These are phyloP conservation scores for Melitaea cinxia DNA, from an alignment of 1,140 invertebrate species.

Conservation along the genomic window DNA sequence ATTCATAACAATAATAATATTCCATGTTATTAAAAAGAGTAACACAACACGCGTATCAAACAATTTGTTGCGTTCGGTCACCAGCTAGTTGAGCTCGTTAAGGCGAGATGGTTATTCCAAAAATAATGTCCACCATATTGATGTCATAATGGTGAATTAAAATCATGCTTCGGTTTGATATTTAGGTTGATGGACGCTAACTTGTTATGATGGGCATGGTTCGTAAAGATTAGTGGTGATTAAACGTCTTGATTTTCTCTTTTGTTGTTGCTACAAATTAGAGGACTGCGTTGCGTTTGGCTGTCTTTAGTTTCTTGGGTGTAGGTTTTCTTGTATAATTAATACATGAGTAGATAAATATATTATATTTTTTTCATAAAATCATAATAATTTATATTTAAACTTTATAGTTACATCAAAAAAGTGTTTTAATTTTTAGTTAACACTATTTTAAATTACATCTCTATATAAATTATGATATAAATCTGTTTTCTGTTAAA, in stretches of 20 bases:
- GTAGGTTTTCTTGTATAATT: neutral
- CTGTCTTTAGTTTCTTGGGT: neutral
- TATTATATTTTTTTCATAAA: too few relatives aligned
- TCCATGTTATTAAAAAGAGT: conserved; percentile 48
- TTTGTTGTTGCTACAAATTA: neutral
- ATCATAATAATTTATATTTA: too few relatives aligned
- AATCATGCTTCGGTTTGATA: conserved; percentile 19
- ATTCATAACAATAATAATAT: conserved; percentile 13
- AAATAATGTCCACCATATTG: conserved; percentile 65
- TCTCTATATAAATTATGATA: too few relatives aligned
- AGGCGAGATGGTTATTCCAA: conserved; percentile 63
- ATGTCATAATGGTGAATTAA: conserved; percentile 44
- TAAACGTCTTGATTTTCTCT: neutral
- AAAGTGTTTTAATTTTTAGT: too few relatives aligned
- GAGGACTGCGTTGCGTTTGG: neutral
- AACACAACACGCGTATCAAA: conserved; percentile 46
- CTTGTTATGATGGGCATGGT: conserved; percentile 1
- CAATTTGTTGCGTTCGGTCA: conserved; percentile 66
- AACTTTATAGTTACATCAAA: too few relatives aligned
- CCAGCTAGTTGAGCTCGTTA: conserved; percentile 76
- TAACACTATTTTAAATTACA: too few relatives aligned
- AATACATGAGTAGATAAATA: too few relatives aligned
- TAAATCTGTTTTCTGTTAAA: too few relatives aligned
- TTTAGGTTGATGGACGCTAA: conserved; percentile 15
- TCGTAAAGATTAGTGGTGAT: neutral